A percentile compares a stretch with the other conserved stretches of the same genome.
Evolutionary conservation across 2,113 vertebrate species (phyloP).

Genomic region (Xenopus borealis): DNA sequence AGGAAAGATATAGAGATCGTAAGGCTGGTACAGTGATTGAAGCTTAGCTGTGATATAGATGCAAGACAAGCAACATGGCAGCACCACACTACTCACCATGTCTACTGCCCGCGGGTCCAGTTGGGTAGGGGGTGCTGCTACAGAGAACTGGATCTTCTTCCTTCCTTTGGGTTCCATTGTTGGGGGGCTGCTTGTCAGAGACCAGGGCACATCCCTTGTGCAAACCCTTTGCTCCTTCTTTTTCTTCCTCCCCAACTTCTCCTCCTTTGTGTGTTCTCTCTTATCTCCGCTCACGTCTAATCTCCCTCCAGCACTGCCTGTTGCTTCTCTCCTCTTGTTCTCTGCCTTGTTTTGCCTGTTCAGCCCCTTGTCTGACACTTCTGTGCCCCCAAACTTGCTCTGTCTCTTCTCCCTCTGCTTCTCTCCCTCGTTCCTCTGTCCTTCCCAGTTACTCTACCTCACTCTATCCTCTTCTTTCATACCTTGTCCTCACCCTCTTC

Average conservation of each 20-base stretch:
- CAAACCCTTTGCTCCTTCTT: neutral
- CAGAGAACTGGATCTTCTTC: conserved; percentile 92
- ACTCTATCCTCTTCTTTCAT: neutral
- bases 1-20: too few relatives aligned
- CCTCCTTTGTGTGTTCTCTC: neutral
- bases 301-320: conserved; percentile 7
- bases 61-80: too few relatives aligned
- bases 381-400: neutral
- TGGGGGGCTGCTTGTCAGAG: conserved; percentile 39
- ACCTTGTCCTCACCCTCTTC: conserved; percentile 49
- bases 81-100: conserved; percentile 69
- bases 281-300: neutral
- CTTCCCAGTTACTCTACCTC: conserved; percentile 49
- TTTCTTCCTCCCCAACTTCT: neutral
- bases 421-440: conserved; percentile 49
- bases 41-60: too few relatives aligned
- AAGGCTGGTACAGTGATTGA: too few relatives aligned
- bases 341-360: neutral
- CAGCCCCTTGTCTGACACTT: neutral
- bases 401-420: conserved; percentile 41
- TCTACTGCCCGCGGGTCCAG: conserved; percentile 92
- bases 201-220: conserved; percentile 11
- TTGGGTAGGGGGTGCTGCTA: conserved; percentile 78
- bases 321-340: conserved; percentile 9
- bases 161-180: conserved; percentile 78